These are phyloP conservation scores for Coreoperca whiteheadi DNA, from an alignment of 2,113 vertebrate genomes.

Conservation along the genomic window DNA sequence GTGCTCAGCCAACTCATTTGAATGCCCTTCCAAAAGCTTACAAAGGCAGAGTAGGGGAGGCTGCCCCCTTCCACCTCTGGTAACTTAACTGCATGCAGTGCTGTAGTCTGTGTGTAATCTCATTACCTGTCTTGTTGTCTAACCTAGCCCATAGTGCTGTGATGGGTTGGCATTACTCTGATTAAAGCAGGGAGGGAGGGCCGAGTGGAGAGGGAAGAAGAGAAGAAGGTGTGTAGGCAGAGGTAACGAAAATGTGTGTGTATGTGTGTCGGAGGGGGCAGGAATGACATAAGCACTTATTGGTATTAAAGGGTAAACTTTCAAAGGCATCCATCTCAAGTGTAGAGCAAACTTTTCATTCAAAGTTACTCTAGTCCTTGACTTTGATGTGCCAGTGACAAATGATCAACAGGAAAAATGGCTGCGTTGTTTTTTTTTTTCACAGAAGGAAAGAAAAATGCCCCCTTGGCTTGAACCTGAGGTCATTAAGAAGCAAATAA, in stretches of 20 bases:
- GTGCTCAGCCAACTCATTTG: conserved; percentile 60
- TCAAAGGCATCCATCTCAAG: conserved; percentile 78
- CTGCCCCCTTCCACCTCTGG: conserved; percentile 42
- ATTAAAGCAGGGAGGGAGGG: conserved; percentile 74
- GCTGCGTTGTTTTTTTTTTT: conserved; percentile 34
- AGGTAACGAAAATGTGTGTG: conserved; percentile 47
- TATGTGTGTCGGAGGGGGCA: conserved; percentile 29
- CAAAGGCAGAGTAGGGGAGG: conserved; percentile 64
- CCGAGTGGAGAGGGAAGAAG: conserved; percentile 13
- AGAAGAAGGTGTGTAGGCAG: conserved; percentile 52
- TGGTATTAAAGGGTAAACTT: conserved; percentile 82
- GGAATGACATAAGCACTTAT: conserved; percentile 78
- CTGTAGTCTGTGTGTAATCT: conserved; percentile 77
- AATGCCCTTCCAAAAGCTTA: conserved; percentile 74
- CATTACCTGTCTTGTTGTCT: conserved; percentile 74
- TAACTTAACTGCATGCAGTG: conserved; percentile 66
- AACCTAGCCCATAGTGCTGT: conserved; percentile 56
- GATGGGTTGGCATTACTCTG: conserved; percentile 80
- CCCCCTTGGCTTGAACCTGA: conserved; percentile 69
- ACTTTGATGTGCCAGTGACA: conserved; percentile 73
- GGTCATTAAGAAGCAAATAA: conserved; percentile 80
- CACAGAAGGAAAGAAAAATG: conserved; percentile 31
- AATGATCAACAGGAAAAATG: conserved; percentile 74
- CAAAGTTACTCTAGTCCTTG: conserved; percentile 66
- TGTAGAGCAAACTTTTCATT: conserved; percentile 64